phyloP scores from a whole-genome alignment of 1,140 invertebrate species.

The Saccostrea echinata region DNA sequence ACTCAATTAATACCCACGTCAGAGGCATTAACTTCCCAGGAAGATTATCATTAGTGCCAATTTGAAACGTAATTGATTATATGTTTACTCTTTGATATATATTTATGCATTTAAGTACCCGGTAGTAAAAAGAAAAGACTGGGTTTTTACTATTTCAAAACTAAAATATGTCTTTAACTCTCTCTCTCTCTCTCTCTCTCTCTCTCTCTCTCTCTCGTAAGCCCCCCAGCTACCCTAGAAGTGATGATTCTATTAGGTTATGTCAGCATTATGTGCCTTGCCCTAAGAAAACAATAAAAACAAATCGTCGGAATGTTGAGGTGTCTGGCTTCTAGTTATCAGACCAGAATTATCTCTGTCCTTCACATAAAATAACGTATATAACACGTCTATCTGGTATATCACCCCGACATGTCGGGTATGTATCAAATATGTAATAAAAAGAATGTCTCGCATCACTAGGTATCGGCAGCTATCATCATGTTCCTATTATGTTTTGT shows the following conservation, averaged over 20 bases:
- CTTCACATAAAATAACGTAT: neutral
- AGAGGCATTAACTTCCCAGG: neutral
- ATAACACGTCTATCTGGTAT: neutral
- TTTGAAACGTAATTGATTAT: no score
- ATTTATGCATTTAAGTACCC: no score
- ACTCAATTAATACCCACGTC: neutral
- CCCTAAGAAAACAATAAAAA: neutral
- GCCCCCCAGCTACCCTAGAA: neutral
- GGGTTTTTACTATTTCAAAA: no score
- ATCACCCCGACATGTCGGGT: neutral
- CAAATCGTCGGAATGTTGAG: neutral
- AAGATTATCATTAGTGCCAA: no score
- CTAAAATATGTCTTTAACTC: neutral
- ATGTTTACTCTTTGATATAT: no score
- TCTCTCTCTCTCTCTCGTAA: conserved; percentile 4
- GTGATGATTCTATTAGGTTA: neutral
- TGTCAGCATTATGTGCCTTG: neutral
- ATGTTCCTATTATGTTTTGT: conserved; percentile 30
- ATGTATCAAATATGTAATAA: conserved; percentile 14
- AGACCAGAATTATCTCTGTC: conserved; percentile 31
- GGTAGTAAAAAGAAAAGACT: no score
- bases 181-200: conserved; percentile 26
- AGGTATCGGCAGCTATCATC: neutral
- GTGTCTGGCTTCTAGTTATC: neutral
- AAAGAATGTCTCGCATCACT: neutral